Base-by-base conservation (phyloP, 1,140 invertebrate species). In the Dinoponera quadriceps region DNA sequence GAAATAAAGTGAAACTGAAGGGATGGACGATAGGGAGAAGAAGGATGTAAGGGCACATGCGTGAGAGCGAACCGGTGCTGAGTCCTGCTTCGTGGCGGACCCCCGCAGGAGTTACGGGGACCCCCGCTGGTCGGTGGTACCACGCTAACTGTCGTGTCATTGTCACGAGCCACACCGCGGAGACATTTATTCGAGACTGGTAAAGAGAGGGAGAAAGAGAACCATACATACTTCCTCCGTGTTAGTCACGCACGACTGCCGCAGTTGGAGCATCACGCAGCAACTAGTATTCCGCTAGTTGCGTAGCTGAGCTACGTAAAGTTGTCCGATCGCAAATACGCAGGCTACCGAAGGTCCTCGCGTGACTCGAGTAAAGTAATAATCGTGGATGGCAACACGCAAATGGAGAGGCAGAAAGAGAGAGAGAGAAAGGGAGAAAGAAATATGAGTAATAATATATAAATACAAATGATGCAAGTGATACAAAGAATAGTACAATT, bases 61-160 rank as follows among this genome's bases (percentile, higher is more conserved):
- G 49, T 62, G 85, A 68, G 68, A 85, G 85, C 51, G 59, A 27
- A 66, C 4, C n/a, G 59, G 27, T 44, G 44, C 44, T 49, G 27
- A 57, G 55, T 16, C 51, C 27, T 54, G 65, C 44, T 68, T 80
- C 57, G n/a, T 49, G 48, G 49, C 54, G 54, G 71, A 77, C 65
- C 69, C 73, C 86, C 77, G 55, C 60, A 27, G 78, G 62, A 55
- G 78, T 55, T 16, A 49, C 55, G 11, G 0, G 71, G 27, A 71
- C 77, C 65, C 87, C 83, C 20, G 86, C 75, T 85, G 86, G 38
- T 55, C 74, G 49, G n/a, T 72, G 86, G 74, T 88, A 87, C 72
- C 80, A 78, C 59, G 85, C 81, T 87, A 83, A 88, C 89, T 87
- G 85, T 87, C 80, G 80, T 82, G 83, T 83, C 82, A 89, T 90